Conservation (phyloP, 2,113 vertebrate species). For the Lichenostomus cassidix region DNA sequence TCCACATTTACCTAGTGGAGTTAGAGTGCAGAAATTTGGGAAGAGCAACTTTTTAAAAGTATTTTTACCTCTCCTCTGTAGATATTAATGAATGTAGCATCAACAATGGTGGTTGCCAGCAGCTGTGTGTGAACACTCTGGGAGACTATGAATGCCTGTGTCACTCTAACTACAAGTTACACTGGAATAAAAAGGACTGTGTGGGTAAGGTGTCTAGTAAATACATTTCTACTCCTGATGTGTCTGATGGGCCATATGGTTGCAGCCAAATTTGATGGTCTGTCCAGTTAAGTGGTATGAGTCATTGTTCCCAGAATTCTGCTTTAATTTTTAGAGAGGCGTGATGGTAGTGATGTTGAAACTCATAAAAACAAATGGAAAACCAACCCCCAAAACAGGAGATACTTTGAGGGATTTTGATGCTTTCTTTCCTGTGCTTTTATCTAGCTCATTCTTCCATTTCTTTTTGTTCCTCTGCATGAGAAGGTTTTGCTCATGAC, state of each 20-base stretch:
- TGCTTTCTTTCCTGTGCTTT: slow-evolving; percentile 74
- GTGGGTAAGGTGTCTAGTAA: slow-evolving; percentile 83
- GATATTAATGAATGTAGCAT: slow-evolving; percentile 94
- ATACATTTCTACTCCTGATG: neutral
- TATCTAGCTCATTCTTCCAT: slow-evolving; percentile 30
- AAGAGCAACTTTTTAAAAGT: neutral
- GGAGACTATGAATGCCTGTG: slow-evolving; percentile 91
- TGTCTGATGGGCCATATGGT: neutral
- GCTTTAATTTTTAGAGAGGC: neutral
- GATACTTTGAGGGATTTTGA: slow-evolving; percentile 87
- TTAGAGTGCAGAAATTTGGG: neutral
- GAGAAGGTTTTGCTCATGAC: neutral
- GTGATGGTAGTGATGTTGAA: slow-evolving; percentile 20
- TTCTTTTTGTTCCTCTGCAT: slow-evolving; percentile 51
- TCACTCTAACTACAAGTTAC: slow-evolving; percentile 85
- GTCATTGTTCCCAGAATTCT: neutral
- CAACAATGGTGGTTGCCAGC: slow-evolving; percentile 93
- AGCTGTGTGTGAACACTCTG: slow-evolving; percentile 87
- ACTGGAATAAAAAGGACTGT: slow-evolving; percentile 99
- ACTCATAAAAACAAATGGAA: slow-evolving; percentile 43
- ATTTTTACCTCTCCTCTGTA: slow-evolving; percentile 59
- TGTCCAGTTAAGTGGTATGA: neutral
- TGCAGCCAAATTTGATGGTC: neutral
- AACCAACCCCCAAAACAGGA: slow-evolving; percentile 82
- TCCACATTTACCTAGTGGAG: neutral